Conservation (phyloP, 2,113 vertebrate genomes). For the Macaca fascicularis region T2T-MFA8v1.1 NC_088386.1:60266001-60266500, state of each 20-base stretch:
- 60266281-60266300: neutral
- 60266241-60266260: neutral
- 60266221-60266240: neutral
- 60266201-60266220: constrained; percentile 10
- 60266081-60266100: neutral
- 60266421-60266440: neutral
- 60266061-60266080: constrained; percentile 75
- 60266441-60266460: neutral
- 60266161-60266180: neutral
- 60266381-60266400: constrained; percentile 6
- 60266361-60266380: neutral
- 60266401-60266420: neutral
- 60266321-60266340: neutral
- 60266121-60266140: neutral
- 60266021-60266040: constrained; percentile 28
- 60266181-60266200: neutral
- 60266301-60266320: neutral
- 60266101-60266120: neutral
- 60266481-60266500: neutral
- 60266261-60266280: neutral
- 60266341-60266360: neutral
- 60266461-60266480: neutral
- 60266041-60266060: constrained; percentile 4
- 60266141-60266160: neutral
- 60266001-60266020: neutral